phyloP scores from a whole-genome alignment of 2,888 invertebrate genomes.

The Cantharis rustica region DNA sequence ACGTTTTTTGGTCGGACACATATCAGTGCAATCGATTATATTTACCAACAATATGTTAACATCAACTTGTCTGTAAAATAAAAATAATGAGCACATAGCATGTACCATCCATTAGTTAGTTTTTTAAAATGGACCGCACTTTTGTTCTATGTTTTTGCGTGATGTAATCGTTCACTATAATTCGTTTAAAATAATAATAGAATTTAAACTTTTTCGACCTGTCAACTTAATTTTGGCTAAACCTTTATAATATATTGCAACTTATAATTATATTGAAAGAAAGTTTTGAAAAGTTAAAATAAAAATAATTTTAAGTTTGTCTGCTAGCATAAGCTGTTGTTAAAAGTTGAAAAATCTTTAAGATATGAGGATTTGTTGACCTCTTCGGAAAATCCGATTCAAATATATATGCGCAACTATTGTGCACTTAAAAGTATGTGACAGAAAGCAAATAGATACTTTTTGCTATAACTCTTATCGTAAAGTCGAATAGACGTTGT shows the following conservation, averaged over 20 bases:
- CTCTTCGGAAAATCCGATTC: not conserved
- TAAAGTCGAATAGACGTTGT: conserved; percentile 14
- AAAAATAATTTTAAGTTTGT: not conserved
- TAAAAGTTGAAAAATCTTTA: not conserved
- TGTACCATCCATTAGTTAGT: not conserved
- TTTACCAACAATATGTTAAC: not conserved
- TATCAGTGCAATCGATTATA: not conserved
- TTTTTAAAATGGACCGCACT: not conserved
- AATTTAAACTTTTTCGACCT: not conserved
- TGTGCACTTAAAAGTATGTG: not conserved
- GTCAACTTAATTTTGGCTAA: not conserved
- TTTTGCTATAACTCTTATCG: conserved; percentile 17
- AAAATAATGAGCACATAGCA: not conserved
- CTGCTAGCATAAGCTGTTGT: not conserved
- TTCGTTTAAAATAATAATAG: not conserved
- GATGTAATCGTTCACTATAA: not conserved
- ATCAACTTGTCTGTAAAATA: not conserved
- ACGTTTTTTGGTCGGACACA: not conserved
- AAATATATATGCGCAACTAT: not conserved
- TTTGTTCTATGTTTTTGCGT: not conserved
- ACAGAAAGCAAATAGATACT: conserved; percentile 6
- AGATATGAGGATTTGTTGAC: not conserved
- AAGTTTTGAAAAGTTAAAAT: not conserved
- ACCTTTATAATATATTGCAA: not conserved
- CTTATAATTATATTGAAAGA: not conserved